Conservation (phyloP, 2,888 invertebrate genomes). For the Macrosiphum euphorbiae region DNA sequence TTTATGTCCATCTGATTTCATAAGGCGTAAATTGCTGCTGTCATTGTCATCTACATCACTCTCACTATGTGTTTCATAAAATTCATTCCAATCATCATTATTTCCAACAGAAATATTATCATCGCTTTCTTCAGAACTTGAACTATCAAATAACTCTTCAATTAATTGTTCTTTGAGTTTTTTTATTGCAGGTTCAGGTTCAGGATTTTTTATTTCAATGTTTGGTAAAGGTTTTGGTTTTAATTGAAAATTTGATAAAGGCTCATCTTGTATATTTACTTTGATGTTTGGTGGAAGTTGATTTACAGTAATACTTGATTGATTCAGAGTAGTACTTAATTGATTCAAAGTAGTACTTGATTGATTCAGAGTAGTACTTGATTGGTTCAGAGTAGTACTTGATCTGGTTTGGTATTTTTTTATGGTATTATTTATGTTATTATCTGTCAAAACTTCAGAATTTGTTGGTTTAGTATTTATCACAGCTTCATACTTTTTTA, state of each 20-base stretch:
- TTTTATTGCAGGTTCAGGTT: neutral
- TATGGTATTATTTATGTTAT: neutral
- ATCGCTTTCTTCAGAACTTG: neutral
- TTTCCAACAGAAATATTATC: conserved; percentile 30
- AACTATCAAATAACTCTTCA: neutral
- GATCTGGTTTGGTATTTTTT: neutral
- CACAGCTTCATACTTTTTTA: neutral
- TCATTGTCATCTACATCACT: neutral
- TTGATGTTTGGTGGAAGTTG: neutral
- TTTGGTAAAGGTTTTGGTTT: neutral
- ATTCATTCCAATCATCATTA: neutral
- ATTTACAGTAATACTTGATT: neutral
- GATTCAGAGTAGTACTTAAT: too few species aligned
- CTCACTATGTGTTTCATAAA: neutral
- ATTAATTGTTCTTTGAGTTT: neutral
- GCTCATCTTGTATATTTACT: neutral
- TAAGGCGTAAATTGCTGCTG: neutral
- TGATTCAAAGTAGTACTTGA: too few species aligned
- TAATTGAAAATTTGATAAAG: neutral
- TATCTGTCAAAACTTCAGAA: neutral
- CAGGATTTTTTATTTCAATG: neutral
- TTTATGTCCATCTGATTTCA: neutral
- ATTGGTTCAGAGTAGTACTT: neutral
- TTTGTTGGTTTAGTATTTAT: neutral
- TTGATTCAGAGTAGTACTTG: too few species aligned